Percentiles rank a stretch among this genome's conserved stretches.
phyloP scores from a whole-genome alignment of 1,140 invertebrate species.

The Archivesica marissinica region DNA sequence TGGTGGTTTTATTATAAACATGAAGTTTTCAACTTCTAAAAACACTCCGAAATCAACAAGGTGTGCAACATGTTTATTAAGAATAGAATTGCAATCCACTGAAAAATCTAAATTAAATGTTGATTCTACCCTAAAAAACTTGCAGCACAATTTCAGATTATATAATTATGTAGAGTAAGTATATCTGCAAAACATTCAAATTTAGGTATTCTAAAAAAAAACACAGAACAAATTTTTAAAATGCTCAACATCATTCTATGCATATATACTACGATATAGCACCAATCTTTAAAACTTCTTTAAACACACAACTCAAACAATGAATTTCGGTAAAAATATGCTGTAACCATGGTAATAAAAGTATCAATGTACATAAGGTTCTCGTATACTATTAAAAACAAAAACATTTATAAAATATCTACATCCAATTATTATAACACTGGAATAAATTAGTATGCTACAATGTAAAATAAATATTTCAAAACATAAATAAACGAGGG shows the following conservation, averaged over 20 bases:
- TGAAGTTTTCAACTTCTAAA: conserved; percentile 49
- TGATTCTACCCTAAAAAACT: neutral
- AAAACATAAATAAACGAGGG: conserved; percentile 14
- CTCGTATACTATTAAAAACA: conserved; percentile 8
- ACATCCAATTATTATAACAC: conserved; percentile 28
- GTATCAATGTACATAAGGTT: too few relatives aligned
- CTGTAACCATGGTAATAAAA: too few relatives aligned
- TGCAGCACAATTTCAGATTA: neutral
- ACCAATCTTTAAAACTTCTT: neutral
- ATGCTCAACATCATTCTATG: neutral
- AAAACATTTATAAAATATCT: neutral
- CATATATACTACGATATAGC: neutral
- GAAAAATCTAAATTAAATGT: neutral
- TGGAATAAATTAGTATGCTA: conserved; percentile 27
- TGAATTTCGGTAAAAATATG: too few relatives aligned
- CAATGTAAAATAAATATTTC: neutral
- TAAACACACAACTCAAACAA: too few relatives aligned
- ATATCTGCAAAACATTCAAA: neutral
- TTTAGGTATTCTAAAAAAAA: neutral
- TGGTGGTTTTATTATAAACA: conserved; percentile 47
- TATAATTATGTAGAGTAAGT: too few relatives aligned
- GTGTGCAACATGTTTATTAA: conserved; percentile 12
- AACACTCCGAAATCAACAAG: conserved; percentile 44
- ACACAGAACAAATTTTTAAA: neutral
- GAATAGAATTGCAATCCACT: conserved; percentile 9